A percentile compares a stretch with the other conserved stretches of the same genome.
Evolutionary conservation across 2,888 invertebrate genomes (phyloP).

Genomic region (Sarcophaga carnaria): DNA sequence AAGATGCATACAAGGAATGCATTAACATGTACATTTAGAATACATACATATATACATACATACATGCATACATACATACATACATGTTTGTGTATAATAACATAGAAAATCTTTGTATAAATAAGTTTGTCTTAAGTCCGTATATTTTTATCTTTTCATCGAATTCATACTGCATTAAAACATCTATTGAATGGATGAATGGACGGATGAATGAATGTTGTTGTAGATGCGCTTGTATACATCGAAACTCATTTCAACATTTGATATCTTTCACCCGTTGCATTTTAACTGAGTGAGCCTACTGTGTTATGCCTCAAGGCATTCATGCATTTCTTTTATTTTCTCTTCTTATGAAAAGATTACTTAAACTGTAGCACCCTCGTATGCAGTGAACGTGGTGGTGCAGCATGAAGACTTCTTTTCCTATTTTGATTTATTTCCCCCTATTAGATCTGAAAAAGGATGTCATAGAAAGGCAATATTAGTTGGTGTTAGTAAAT

Average conservation of each 20-base stretch:
- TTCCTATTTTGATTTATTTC: constrained; percentile 7
- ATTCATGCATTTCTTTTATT: constrained; percentile 55
- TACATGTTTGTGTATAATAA: too few relatives aligned
- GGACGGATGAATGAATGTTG: neutral
- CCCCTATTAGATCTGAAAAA: neutral
- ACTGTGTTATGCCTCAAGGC: constrained; percentile 56
- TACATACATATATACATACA: neutral
- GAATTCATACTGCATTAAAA: constrained; percentile 30
- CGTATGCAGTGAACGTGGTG: neutral
- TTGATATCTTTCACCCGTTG: neutral
- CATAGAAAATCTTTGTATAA: neutral
- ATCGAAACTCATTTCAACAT: constrained; percentile 14
- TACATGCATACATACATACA: neutral
- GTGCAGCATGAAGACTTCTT: neutral
- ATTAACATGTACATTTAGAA: neutral
- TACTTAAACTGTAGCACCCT: constrained; percentile 47
- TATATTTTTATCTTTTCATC: constrained; percentile 35
- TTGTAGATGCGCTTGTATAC: neutral
- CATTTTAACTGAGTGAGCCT: neutral
- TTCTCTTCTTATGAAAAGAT: constrained; percentile 35
- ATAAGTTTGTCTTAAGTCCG: neutral
- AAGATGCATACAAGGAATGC: neutral
- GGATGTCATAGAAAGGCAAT: neutral
- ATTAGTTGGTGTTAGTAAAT: neutral
- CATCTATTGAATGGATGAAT: constrained; percentile 38